Evolutionary conservation across 2,113 vertebrate genomes (phyloP).

Genomic region (Brachypodius melanocephalos): DNA sequence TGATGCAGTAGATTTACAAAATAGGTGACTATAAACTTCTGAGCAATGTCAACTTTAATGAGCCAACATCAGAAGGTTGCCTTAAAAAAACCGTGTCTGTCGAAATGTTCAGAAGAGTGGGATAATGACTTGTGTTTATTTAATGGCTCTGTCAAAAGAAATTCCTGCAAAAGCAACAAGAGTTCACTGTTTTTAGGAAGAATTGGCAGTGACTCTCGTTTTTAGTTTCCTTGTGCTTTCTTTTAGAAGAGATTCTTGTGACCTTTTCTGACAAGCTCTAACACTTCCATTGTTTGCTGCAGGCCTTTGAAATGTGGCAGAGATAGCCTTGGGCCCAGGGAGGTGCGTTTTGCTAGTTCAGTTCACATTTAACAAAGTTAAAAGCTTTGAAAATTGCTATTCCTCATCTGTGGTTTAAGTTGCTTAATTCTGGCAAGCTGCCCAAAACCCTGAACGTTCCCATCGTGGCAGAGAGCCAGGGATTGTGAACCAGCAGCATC

Average conservation of each 20-base stretch:
- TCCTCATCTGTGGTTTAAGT: constrained; percentile 63
- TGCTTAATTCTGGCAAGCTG: constrained; percentile 57
- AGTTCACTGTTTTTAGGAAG: constrained; percentile 45
- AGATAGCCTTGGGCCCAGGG: constrained; percentile 66
- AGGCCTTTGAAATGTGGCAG: constrained; percentile 64
- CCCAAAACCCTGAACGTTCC: constrained; percentile 46
- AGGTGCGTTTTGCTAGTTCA: constrained; percentile 59
- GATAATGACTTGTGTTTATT: constrained; percentile 20
- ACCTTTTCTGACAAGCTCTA: constrained; percentile 60
- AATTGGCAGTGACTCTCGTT: constrained; percentile 30
- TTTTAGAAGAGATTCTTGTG: constrained; percentile 54
- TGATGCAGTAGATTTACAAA: not conserved
- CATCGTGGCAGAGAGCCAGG: constrained; percentile 33
- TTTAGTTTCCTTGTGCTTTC: constrained; percentile 39
- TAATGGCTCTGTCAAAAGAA: constrained; percentile 4
- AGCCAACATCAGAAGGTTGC: not conserved
- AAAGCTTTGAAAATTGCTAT: constrained; percentile 68
- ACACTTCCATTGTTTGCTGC: constrained; percentile 62
- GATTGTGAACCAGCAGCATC: constrained; percentile 25
- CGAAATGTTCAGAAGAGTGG: not conserved
- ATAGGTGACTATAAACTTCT: not conserved
- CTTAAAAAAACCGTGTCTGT: not conserved
- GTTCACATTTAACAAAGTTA: constrained; percentile 63
- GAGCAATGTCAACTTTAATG: not conserved
- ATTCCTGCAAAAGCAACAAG: constrained; percentile 39